Conservation (phyloP, 2,888 invertebrate genomes). For the Epirrhoe alternata region DNA sequence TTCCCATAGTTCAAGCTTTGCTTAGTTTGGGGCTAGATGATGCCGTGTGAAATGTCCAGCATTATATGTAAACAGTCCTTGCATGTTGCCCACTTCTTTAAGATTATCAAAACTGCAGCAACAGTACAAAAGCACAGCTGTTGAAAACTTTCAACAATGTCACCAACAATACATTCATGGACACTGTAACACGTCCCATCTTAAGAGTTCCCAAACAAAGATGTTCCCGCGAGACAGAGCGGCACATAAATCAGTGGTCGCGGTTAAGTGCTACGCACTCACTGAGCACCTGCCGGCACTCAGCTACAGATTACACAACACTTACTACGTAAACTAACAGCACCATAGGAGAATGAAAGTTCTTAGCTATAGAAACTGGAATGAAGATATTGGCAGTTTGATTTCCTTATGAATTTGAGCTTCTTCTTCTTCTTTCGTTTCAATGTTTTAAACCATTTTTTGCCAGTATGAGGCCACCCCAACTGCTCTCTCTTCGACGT, state of each 20-base stretch:
- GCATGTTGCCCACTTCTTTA: too few species aligned
- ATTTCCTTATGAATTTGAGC: too few species aligned
- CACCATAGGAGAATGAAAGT: slow-evolving; percentile 2
- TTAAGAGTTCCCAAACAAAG: slow-evolving; percentile 16
- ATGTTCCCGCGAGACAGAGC: slow-evolving; percentile 9
- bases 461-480: too few species aligned
- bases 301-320: slow-evolving; percentile 22
- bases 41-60: too few species aligned
- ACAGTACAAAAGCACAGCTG: background rate
- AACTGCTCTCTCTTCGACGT: too few species aligned
- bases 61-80: too few species aligned
- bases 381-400: too few species aligned
- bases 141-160: background rate
- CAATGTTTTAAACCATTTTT: too few species aligned
- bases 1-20: too few species aligned
- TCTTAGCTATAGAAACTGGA: background rate
- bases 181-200: background rate
- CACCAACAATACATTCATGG: background rate
- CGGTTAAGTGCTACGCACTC: slow-evolving; percentile 31
- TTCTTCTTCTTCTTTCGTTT: too few species aligned
- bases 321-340: slow-evolving; percentile 16
- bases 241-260: slow-evolving; percentile 25
- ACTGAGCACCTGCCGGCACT: slow-evolving; percentile 30
- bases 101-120: background rate
- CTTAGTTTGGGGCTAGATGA: too few species aligned